Base-by-base conservation (phyloP, 1,140 invertebrate species). In the Delia radicum region DNA sequence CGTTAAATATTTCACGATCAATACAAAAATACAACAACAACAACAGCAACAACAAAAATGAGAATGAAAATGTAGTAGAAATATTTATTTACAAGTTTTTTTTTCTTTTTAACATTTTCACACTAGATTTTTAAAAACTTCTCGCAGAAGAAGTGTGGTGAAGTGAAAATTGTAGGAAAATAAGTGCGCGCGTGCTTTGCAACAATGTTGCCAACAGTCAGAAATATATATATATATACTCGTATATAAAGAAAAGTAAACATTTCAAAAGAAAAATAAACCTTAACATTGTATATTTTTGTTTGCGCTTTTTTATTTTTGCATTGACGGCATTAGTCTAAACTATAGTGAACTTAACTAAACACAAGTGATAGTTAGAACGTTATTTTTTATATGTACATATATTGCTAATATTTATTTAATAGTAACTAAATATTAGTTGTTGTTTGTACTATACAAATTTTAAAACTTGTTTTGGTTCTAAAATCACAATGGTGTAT, bases 161-260 rank as follows among this genome's bases (percentile, higher is more conserved):
- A 37, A 37, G 33, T 37, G 8, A 1, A 10, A 3, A 37, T 7
- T 42, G 3, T 42, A 33, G 33, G 48, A 55, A 21, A 67, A 31
- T 27, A 31, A 67, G 62, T 29, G 15, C 18, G 63, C 63, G 63
- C 63, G 63, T 67, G 63, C 31, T 63, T 65, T 65, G 63, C 63
- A 67, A 67, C 63, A 67, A 31, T 31, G 63, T 67, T 67, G 63
- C 63, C 29, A 24, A 37, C 13, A 37, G 13, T 37, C 33, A 37
- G 13, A 7, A n/a, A 13, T 10, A 37, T 2, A 55, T 55, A 18
- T 55, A 55, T 21, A 55, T 55, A 55, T 7, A 21, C 48, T 18
- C n/a, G n/a, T n/a, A 55, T 24, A 55, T 55, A 21, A 1, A 55
- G 24, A 18, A 55, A 37, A 37, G 13, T 10, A 55, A 55, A 21